Percentiles rank a stretch among this genome's conserved stretches.
Evolutionary conservation across 2,113 vertebrate species (phyloP).

Genomic region (Orcinus orca): DNA sequence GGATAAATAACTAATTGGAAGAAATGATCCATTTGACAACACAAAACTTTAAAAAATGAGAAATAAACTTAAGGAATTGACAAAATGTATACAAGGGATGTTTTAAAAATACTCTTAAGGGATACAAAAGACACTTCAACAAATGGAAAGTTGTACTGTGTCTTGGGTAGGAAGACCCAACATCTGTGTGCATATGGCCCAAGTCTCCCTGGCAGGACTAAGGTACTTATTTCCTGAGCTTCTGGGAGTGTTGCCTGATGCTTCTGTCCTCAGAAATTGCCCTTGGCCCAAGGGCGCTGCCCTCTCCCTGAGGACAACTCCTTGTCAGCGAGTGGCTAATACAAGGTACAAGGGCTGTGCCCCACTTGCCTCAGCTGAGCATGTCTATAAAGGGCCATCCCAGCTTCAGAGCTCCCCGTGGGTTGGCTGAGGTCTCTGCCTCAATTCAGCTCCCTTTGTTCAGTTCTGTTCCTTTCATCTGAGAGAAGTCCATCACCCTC

Average conservation of each 20-base stretch:
- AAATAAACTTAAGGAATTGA: background rate
- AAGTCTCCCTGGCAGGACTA: background rate
- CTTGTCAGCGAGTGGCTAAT: background rate
- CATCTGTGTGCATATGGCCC: background rate
- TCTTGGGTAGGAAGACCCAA: background rate
- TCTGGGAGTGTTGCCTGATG: background rate
- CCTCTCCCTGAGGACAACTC: background rate
- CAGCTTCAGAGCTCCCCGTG: background rate
- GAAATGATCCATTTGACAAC: background rate
- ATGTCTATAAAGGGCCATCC: background rate
- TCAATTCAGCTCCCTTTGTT: rapidly evolving
- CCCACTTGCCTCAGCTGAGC: background rate
- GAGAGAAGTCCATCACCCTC: background rate
- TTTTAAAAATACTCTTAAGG: background rate
- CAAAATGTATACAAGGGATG: no score
- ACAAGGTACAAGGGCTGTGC: background rate
- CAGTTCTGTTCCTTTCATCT: background rate
- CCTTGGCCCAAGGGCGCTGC: background rate
- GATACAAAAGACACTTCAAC: background rate
- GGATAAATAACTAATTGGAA: background rate
- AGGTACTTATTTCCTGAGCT: background rate
- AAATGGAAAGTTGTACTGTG: no score
- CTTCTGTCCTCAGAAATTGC: background rate
- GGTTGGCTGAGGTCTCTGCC: background rate
- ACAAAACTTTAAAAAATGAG: background rate